Evolutionary conservation across 1,140 invertebrate species (phyloP).

Genomic region (Polyergus mexicanus): DNA sequence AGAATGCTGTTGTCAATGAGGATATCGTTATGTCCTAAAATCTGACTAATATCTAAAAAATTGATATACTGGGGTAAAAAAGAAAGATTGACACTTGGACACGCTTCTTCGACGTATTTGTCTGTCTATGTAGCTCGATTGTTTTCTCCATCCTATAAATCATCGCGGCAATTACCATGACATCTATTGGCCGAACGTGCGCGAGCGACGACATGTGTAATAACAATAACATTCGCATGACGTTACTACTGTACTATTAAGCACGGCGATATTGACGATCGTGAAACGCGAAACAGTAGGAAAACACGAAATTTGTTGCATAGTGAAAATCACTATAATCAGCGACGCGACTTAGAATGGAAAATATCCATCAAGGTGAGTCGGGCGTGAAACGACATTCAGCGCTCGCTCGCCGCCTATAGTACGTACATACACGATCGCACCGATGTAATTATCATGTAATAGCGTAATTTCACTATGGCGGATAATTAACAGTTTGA

Average conservation of each 20-base stretch:
- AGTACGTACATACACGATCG: slow-evolving; percentile 14
- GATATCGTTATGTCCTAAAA: neutral
- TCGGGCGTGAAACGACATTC: slow-evolving; percentile 73
- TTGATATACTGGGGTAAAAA: too few relatives aligned
- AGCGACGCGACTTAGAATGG: slow-evolving; percentile 52
- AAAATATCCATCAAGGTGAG: slow-evolving; percentile 76
- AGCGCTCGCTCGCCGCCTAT: slow-evolving; percentile 38
- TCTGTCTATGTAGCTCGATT: neutral
- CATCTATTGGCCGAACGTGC: slow-evolving; percentile 49
- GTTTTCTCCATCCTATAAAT: slow-evolving; percentile 28
- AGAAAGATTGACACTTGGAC: neutral
- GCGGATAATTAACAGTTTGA: slow-evolving; percentile 71
- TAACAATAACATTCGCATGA: slow-evolving; percentile 51
- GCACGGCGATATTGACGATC: neutral
- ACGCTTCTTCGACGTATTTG: neutral
- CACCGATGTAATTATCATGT: slow-evolving; percentile 73
- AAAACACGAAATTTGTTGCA: slow-evolving; percentile 64
- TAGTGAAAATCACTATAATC: slow-evolving; percentile 54
- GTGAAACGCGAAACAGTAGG: neutral
- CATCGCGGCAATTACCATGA: slow-evolving; percentile 33
- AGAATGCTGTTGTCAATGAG: neutral
- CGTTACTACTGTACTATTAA: neutral
- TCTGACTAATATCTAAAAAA: too few relatives aligned
- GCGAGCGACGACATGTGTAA: slow-evolving; percentile 28
- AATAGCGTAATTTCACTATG: slow-evolving; percentile 70